A percentile compares a stretch with the other conserved stretches of the same genome.
phyloP scores from a whole-genome alignment of 2,113 vertebrate genomes.

The Dasyornis broadbenti region DNA sequence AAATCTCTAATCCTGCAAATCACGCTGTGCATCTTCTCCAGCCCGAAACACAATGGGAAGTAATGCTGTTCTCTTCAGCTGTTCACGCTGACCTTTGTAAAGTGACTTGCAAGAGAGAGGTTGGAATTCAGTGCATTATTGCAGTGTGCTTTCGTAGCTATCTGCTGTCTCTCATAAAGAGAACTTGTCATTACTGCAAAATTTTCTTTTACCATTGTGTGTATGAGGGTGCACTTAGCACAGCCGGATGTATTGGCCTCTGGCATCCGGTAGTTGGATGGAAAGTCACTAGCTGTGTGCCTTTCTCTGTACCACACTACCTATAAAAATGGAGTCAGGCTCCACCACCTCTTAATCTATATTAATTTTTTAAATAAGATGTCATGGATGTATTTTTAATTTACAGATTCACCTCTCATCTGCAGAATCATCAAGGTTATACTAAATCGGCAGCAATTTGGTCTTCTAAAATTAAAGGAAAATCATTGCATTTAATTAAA shows the following conservation, averaged over 20 bases:
- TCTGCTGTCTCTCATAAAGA: neutral
- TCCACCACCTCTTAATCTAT: neutral
- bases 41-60: neutral
- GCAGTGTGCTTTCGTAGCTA: neutral
- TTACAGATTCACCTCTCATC: conserved; percentile 44
- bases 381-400: neutral
- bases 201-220: neutral
- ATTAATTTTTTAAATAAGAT: neutral
- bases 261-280: neutral
- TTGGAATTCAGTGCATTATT: neutral
- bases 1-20: neutral
- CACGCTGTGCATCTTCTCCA: neutral
- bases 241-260: fast-evolving
- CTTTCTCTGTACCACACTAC: neutral
- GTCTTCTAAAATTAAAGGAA: conserved; percentile 71
- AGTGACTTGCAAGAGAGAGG: neutral
- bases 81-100: neutral
- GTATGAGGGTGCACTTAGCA: neutral
- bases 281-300: neutral
- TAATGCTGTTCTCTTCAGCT: neutral
- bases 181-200: neutral
- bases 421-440: conserved; percentile 61
- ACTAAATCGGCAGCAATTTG: conserved; percentile 71
- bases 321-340: neutral
- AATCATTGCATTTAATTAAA: conserved; percentile 88